Evolutionary conservation across 1,140 invertebrate genomes (phyloP).

Genomic region (Aleiodes sp.): DNA sequence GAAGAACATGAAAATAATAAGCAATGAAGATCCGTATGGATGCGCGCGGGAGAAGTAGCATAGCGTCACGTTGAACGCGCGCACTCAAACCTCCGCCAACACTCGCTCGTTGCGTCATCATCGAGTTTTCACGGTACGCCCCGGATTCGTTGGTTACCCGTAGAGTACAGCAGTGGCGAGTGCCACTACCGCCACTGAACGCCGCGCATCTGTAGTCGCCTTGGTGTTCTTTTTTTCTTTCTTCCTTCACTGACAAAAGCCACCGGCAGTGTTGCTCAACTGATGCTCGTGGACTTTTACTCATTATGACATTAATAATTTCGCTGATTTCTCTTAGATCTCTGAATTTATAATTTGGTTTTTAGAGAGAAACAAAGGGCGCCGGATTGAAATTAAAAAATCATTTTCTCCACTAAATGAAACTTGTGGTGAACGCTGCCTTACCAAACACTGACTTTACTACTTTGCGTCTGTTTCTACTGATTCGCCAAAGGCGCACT

Average conservation of each 20-base stretch:
- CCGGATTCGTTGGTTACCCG: slow-evolving; percentile 42
- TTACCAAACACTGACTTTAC: slow-evolving; percentile 22
- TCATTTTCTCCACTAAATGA: background rate
- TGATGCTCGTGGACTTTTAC: no score
- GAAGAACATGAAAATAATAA: no score
- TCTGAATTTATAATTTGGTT: no score
- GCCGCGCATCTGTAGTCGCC: background rate
- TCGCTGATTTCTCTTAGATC: no score
- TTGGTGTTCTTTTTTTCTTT: no score
- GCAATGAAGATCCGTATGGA: no score
- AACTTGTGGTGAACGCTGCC: background rate
- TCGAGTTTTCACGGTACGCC: slow-evolving; percentile 43
- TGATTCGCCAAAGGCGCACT: background rate
- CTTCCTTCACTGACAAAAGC: no score
- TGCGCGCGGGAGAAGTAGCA: slow-evolving; percentile 11
- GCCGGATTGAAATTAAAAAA: background rate
- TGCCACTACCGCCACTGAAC: slow-evolving; percentile 37
- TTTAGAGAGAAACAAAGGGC: no score
- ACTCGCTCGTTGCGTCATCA: slow-evolving; percentile 48
- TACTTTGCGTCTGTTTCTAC: slow-evolving; percentile 3
- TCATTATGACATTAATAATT: no score
- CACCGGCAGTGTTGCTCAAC: no score
- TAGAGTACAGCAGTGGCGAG: no score
- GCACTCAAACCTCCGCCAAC: slow-evolving; percentile 43
- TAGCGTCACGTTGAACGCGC: slow-evolving; percentile 40